phyloP scores from a whole-genome alignment of 2,797 vertebrate species.

The Rhinogobio ventralis region DNA sequence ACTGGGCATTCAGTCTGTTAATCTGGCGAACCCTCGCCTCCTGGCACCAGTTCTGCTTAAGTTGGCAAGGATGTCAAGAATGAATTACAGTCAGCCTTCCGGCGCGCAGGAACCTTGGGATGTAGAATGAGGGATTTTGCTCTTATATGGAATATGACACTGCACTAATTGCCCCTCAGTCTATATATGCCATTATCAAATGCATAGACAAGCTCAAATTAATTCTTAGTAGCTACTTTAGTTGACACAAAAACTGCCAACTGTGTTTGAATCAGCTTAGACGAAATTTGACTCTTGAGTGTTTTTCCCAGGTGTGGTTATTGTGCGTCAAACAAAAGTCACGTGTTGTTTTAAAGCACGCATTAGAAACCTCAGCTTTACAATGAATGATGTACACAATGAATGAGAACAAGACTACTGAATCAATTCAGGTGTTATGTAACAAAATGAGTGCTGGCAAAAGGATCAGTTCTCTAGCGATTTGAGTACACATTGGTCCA shows the following conservation, averaged over 20 bases:
- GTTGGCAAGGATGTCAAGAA: conserved; percentile 46
- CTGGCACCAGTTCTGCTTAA: conserved; percentile 54
- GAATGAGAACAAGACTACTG: conserved; percentile 10
- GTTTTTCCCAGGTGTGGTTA: conserved; percentile 35
- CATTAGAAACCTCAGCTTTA: conserved; percentile 21
- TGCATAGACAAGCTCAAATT: conserved; percentile 28
- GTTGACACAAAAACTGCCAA: conserved; percentile 37
- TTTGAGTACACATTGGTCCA: neutral
- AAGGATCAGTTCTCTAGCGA: neutral
- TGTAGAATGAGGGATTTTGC: conserved; percentile 42
- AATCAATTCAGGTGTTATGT: conserved; percentile 16
- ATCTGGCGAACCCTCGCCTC: conserved; percentile 59
- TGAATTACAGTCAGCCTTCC: conserved; percentile 34
- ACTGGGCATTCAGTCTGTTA: conserved; percentile 56
- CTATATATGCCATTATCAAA: conserved; percentile 13
- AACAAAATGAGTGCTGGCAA: neutral
- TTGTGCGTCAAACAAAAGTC: conserved; percentile 21
- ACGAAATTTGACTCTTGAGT: conserved; percentile 50
- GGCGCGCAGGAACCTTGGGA: conserved; percentile 33
- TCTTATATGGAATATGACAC: conserved; percentile 56
- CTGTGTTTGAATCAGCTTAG: conserved; percentile 47
- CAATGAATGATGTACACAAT: neutral
- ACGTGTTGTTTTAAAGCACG: neutral
- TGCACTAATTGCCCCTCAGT: conserved; percentile 37
- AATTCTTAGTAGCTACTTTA: conserved; percentile 8